Percentiles rank a stretch among this genome's conserved stretches.
Conservation (phyloP, 2,888 invertebrate species). For the Callyntrura guangdongensis region DNA sequence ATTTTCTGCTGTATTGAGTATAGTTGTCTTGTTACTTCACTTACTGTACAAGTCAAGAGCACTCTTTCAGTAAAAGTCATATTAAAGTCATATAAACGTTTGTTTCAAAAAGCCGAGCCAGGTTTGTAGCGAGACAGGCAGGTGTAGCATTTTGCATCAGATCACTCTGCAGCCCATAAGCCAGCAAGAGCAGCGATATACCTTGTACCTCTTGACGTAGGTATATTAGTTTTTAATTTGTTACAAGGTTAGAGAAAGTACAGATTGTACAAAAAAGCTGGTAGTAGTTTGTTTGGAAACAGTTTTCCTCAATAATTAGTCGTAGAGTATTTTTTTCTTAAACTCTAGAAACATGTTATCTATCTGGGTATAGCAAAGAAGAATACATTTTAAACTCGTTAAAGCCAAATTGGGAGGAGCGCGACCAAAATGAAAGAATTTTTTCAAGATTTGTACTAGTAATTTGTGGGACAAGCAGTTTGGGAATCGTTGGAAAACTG, state of each 20-base stretch:
- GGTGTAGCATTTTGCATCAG: neutral
- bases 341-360: too few species aligned
- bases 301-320: too few species aligned
- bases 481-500: neutral
- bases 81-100: too few species aligned
- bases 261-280: too few species aligned
- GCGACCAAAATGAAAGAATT: neutral
- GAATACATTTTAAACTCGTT: too few species aligned
- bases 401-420: too few species aligned
- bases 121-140: neutral
- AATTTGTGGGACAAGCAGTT: neutral
- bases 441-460: neutral
- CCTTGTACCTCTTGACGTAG: slow-evolving; percentile 10
- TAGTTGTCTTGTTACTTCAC: neutral
- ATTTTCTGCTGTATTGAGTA: slow-evolving; percentile 6
- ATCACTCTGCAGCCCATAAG: neutral
- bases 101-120: neutral
- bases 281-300: too few species aligned
- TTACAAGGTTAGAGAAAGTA: too few species aligned
- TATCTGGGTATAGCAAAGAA: too few species aligned
- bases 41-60: neutral
- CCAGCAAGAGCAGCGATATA: slow-evolving; percentile 15
- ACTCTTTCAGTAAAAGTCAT: too few species aligned
- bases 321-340: too few species aligned
- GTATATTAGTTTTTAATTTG: too few species aligned